phyloP scores from a whole-genome alignment of 2,888 invertebrate species.

The Temnothorax unifasciatus region DNA sequence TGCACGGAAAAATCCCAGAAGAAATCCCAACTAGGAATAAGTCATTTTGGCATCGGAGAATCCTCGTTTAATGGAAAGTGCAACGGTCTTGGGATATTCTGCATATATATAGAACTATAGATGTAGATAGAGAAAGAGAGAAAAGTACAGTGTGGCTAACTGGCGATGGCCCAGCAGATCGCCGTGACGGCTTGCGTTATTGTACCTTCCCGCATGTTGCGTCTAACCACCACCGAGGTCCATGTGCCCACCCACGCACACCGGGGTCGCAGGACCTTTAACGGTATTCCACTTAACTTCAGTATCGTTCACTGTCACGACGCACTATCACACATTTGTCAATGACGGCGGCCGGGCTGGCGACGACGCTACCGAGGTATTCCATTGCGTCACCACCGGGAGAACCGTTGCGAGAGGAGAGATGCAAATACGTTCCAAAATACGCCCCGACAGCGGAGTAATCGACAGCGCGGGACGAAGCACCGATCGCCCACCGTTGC shows the following conservation, averaged over 20 bases:
- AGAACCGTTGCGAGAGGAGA: not conserved
- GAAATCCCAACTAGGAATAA: constrained; percentile 8
- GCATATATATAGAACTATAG: constrained; percentile 54
- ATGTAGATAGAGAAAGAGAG: constrained; percentile 72
- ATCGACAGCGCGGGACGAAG: constrained; percentile 4
- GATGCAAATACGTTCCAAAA: not conserved
- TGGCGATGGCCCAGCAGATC: constrained; percentile 78
- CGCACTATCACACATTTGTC: constrained; percentile 47
- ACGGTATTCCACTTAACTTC: constrained; percentile 63
- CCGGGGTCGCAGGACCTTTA: constrained; percentile 68
- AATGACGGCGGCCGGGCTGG: not conserved
- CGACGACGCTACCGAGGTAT: not conserved
- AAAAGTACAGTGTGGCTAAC: constrained; percentile 78
- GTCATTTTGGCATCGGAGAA: not conserved
- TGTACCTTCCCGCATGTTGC: constrained; percentile 79
- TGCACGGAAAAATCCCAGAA: not conserved
- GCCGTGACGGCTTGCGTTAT: constrained; percentile 76
- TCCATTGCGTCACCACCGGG: constrained; percentile 9
- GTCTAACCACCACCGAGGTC: constrained; percentile 74
- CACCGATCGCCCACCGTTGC: constrained; percentile 28
- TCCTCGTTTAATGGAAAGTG: constrained; percentile 8
- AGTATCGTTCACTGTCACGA: constrained; percentile 53
- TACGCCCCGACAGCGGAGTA: not conserved
- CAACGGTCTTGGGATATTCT: constrained; percentile 42
- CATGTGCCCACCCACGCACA: constrained; percentile 68